Base-by-base conservation (phyloP, 2,888 invertebrate species). In the Ferrisia virgata region DNA sequence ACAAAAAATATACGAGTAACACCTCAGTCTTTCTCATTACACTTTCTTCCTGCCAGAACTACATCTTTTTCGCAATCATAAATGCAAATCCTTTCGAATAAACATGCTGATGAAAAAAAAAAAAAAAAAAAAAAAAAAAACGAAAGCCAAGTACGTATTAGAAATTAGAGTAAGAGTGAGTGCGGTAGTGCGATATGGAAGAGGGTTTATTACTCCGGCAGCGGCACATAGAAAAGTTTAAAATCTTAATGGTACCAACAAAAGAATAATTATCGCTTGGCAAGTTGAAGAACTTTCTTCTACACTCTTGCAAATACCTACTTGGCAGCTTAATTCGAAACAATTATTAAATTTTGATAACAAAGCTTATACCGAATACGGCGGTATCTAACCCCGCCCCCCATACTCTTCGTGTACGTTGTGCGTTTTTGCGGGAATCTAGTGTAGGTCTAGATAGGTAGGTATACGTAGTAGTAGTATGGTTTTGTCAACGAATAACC, bases 271-370 rank as follows among this genome's bases (percentile, higher is more conserved):
- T 64, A 64, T 43, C 47, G 47, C 25, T 11, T n/a, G 11, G 22
- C 25, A 25, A 64, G 28, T 28, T 11, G 53, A 18, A n/a, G n/a
- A 53, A 53, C 53, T 53, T 53, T 53, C 53, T n/a, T n/a, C n/a
- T n/a, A n/a, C n/a, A n/a, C n/a, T n/a, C n/a, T n/a, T 18, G 18
- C 47, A 8, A 47, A 47, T 47, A 47, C 39, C 6, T 39, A 39
- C 58, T 64, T 25, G 13, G 9, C 58, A 64, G 58, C 58, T 64
- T 64, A 64, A 64, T 28, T 64, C 58, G 25, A 64, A 64, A 64
- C 58, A 64, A 64, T 64, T 64, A 64, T 64, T 64, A 64, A 64
- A 64, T 64, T 64, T 28, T 64, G 58, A 64, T 64, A 64, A 64
- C 47, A 47, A 47, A 47, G 47, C 47, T 47, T 43, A 43, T 15